A percentile compares a stretch with the other conserved stretches of the same genome.
Conservation (phyloP, 1,140 invertebrate species). For the Drosophila willistoni region DNA sequence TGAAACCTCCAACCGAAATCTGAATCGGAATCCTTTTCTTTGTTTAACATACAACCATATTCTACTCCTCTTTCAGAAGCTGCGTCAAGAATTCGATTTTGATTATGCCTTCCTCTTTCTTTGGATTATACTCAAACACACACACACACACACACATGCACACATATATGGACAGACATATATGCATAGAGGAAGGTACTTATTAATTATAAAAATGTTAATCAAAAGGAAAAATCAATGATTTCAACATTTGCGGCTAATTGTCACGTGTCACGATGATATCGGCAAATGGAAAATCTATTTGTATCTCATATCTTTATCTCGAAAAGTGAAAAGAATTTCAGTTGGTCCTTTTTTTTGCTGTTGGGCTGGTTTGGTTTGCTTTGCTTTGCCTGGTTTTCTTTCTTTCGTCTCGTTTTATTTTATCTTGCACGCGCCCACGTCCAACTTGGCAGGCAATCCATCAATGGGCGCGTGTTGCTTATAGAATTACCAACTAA, state of each 20-base stretch:
- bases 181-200: not conserved
- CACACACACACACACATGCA: no score
- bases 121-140: no score
- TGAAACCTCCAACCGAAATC: not conserved
- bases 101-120: no score
- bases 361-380: not conserved
- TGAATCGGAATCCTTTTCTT: conserved; percentile 18
- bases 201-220: conserved; percentile 70
- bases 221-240: conserved; percentile 52
- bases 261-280: conserved; percentile 45
- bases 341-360: not conserved
- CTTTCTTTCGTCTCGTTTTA: conserved; percentile 1
- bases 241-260: conserved; percentile 75
- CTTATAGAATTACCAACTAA: conserved; percentile 83
- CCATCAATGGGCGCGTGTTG: conserved; percentile 82
- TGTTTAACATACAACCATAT: not conserved
- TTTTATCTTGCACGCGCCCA: conserved; percentile 58
- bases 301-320: conserved; percentile 26
- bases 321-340: not conserved
- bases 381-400: not conserved
- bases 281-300: conserved; percentile 40
- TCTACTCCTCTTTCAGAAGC: no score
- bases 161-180: not conserved
- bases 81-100: conserved; percentile 17
- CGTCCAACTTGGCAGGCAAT: conserved; percentile 48